phyloP scores from a whole-genome alignment of 2,888 invertebrate genomes.

The Herminia tarsipennalis region DNA sequence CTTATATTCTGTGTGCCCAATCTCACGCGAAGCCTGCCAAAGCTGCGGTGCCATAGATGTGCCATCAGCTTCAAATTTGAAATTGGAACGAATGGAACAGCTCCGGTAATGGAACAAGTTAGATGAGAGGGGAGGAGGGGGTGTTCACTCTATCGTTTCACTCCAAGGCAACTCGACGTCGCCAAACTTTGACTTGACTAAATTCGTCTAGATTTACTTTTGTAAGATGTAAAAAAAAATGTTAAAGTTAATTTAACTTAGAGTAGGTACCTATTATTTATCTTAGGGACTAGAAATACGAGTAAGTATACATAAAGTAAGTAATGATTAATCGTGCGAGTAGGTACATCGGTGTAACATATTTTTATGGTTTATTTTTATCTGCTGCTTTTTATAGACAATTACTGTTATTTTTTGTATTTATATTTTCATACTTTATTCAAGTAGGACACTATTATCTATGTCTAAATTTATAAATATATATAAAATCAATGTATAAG shows the following conservation, averaged over 20 bases:
- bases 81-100: conserved; percentile 83
- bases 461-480: too few relatives aligned
- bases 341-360: too few relatives aligned
- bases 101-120: conserved; percentile 82
- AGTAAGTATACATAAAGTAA: too few relatives aligned
- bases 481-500: too few relatives aligned
- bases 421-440: too few relatives aligned
- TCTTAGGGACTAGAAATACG: too few relatives aligned
- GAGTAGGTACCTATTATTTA: too few relatives aligned
- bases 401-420: too few relatives aligned
- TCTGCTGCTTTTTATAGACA: too few relatives aligned
- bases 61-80: conserved; percentile 82
- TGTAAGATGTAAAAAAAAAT: conserved; percentile 30
- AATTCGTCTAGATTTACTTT: conserved; percentile 64
- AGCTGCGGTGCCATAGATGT: conserved; percentile 75
- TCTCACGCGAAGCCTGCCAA: conserved; percentile 49
- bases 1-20: conserved; percentile 43
- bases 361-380: too few relatives aligned
- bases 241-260: conserved; percentile 25
- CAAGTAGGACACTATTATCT: too few relatives aligned
- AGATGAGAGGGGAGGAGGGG: conserved; percentile 73
- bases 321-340: too few relatives aligned
- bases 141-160: conserved; percentile 56
- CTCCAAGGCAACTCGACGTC: conserved; percentile 46
- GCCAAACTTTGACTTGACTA: conserved; percentile 69